Conservation (phyloP, 2,797 vertebrate species). For the Spinibarbus caldwelli region DNA sequence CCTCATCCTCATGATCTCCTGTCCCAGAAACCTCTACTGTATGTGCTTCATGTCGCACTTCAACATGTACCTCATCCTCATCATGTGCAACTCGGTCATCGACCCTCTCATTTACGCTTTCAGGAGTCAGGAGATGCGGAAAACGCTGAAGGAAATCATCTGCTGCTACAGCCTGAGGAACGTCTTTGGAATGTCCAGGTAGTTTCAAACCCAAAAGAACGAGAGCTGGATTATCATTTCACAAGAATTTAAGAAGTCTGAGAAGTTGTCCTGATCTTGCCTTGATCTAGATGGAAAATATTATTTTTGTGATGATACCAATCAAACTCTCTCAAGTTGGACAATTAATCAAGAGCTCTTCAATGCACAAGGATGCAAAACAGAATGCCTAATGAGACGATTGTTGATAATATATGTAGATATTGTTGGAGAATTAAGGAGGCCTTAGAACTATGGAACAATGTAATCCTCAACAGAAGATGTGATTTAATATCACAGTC, state of each 20-base stretch:
- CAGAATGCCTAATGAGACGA: neutral
- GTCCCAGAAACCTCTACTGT: slow-evolving; percentile 87
- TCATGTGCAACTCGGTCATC: slow-evolving; percentile 89
- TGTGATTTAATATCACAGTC: neutral
- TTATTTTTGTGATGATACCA: neutral
- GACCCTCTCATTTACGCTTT: slow-evolving; percentile 90
- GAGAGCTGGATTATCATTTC: neutral
- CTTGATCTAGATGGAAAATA: slow-evolving; percentile 26
- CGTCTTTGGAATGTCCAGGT: slow-evolving; percentile 66
- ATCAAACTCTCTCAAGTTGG: neutral
- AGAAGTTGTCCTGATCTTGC: neutral
- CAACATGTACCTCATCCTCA: slow-evolving; percentile 89
- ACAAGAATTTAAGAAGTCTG: neutral
- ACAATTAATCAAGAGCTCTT: neutral
- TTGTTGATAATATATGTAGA: slow-evolving; percentile 14
- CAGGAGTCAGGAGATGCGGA: slow-evolving; percentile 87
- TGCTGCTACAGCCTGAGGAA: slow-evolving; percentile 80
- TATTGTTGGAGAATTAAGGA: slow-evolving; percentile 11
- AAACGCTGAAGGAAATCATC: slow-evolving; percentile 89
- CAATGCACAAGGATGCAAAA: neutral
- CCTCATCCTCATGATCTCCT: slow-evolving; percentile 89
- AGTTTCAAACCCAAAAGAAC: neutral
- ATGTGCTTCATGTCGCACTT: slow-evolving; percentile 92
- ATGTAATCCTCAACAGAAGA: neutral
- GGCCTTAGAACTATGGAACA: neutral